Conservation (phyloP, 1,140 invertebrate species). For the Macrocentrus cingulum region DNA sequence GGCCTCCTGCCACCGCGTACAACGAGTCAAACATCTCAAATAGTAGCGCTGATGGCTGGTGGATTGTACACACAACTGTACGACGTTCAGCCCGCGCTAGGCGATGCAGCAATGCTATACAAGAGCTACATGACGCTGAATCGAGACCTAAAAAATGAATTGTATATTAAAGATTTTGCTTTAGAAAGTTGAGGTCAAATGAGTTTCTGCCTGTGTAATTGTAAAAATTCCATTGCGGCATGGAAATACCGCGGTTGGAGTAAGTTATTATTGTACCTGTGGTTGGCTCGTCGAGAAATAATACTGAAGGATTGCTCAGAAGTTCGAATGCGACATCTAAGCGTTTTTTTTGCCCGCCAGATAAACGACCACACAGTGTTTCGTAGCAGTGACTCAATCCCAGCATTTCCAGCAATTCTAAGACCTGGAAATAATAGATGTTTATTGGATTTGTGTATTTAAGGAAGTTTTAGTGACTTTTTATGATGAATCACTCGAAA, state of each 20-base stretch:
- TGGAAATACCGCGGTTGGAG: too few relatives aligned
- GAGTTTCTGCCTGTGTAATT: too few relatives aligned
- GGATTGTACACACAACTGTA: slow-evolving; percentile 93
- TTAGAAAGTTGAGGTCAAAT: too few relatives aligned
- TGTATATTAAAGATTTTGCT: too few relatives aligned
- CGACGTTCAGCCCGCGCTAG: slow-evolving; percentile 79
- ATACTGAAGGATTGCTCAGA: slow-evolving; percentile 73
- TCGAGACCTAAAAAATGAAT: slow-evolving; percentile 85
- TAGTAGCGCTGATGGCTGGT: slow-evolving; percentile 91
- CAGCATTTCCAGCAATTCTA: slow-evolving; percentile 65
- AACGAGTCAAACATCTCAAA: slow-evolving; percentile 96
- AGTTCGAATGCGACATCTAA: slow-evolving; percentile 70
- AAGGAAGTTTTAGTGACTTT: too few relatives aligned
- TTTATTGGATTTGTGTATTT: not conserved
- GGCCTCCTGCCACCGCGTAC: slow-evolving; percentile 85
- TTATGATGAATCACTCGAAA: too few relatives aligned
- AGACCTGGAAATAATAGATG: slow-evolving; percentile 43
- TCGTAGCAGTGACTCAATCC: slow-evolving; percentile 63
- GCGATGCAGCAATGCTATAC: slow-evolving; percentile 77
- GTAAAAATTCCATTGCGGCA: too few relatives aligned
- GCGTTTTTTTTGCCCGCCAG: slow-evolving; percentile 73
- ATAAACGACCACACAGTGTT: slow-evolving; percentile 65
- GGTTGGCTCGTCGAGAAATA: slow-evolving; percentile 79
- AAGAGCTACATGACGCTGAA: slow-evolving; percentile 86
- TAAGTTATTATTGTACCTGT: slow-evolving; percentile 60